Base-by-base conservation (phyloP, 2,113 vertebrate species). In the Mesitornis unicolor region DNA sequence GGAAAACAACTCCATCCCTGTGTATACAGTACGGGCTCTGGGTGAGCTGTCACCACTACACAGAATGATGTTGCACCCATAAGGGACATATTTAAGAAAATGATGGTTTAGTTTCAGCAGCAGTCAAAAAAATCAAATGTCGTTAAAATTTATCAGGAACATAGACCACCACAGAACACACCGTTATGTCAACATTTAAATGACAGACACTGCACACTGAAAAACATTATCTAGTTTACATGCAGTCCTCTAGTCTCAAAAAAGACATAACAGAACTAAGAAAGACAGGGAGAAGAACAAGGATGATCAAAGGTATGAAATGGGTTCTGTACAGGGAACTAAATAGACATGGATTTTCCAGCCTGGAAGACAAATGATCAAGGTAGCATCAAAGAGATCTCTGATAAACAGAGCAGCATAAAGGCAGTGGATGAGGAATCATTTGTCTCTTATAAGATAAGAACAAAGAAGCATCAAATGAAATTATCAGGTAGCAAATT, bases 291-390 rank as follows among this genome's bases (percentile, higher is more conserved):
- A n/a, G 63, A 48, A 91, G 60, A 96, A 89, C 45, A 84, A 67
- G 64, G 43, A 87, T 92, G 93, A 96, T 97, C 94, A 97, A 96
- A 97, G 86, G 80, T 89, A 89, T 36, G 56, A 88, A 95, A 92
- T 17, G 19, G 42, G 22, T 96, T 90, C 89, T 89, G 47, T 71
- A 81, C 73, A 67, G 83, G 82, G 45, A 94, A 87, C 86, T 95
- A 95, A 96, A 95, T 0, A 96, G 83, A 87, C 77, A 78, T 54
- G 73, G 64, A 91, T 93, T 95, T 96, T 94, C 35, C 76, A 96
- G 56, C 68, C 79, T 88, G 59, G 79, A 92, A 96, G 86, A 95
- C 89, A 97, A 96, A 93, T 2, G 45, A 87, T 95, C 80, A 84
- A 90, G 51, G 68, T 68, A 68, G 19, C 90, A 96, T 95, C 94